Base-by-base conservation (phyloP, 2,888 invertebrate species). In the Epirrita christyi region DNA sequence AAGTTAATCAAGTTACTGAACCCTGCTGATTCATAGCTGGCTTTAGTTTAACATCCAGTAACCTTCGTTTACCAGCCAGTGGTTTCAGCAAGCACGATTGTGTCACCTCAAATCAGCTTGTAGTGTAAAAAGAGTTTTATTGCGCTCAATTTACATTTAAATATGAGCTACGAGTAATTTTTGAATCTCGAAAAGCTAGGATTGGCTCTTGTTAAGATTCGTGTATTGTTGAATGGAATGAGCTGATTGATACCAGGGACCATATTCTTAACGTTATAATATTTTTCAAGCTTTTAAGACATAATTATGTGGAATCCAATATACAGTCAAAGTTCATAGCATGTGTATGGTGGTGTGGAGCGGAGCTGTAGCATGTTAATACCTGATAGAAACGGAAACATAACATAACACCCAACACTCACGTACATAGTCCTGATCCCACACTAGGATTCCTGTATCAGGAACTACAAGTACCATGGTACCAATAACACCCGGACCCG, bases 11-110 rank as follows among this genome's bases (percentile, higher is more conserved):
- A 62, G 59, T 67, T 61, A 52, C 46, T 50, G 66, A 61, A 54
- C 67, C 67, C 61, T 55, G 32, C 63, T 68, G 67, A 66, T 70
- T 67, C 65, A 70, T 61, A 62, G 61, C 13, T 49, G 55, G 58
- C 50, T 62, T 56, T 61, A 55, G 45, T 52, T 42, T 49, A 65
- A 64, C 53, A 60, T 37, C 59, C 61, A 65, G 66, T 68, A 70
- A 49, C 60, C 61, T 75, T 76, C 71, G 62, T 64, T 61, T 49
- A 51, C 41, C 40, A 48, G 34, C 38, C 46, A 32, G 14, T 54
- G 59, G 52, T 55, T 58, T 34, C 3, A 32, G 32, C 13, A 44
- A 37, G 9, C 52, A 38, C 10, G n/a, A n/a, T n/a, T 34, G 10
- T 27, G 43, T 28, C 45, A 45, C 44, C 43, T 28, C 6, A 43